These are phyloP conservation scores for Cephus pulcher DNA, from an alignment of 2,888 invertebrate genomes.

Conservation along the genomic window DNA sequence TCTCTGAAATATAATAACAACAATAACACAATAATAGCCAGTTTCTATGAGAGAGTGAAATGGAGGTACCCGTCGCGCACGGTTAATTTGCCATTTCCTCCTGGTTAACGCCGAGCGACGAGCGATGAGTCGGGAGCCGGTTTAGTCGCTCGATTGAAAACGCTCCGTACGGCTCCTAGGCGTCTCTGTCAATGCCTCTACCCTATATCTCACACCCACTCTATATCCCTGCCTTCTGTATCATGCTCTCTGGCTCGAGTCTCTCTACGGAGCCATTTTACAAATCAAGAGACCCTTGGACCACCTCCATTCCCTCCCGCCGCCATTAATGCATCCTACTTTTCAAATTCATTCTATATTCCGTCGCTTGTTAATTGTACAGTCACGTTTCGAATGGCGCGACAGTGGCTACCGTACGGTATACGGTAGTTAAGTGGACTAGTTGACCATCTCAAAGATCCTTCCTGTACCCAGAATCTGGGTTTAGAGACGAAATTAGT, in stretches of 20 bases:
- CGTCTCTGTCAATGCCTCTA: background rate
- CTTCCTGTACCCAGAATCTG: no score
- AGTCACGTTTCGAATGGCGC: slow-evolving; percentile 35
- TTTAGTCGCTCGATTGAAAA: background rate
- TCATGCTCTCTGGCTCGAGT: background rate
- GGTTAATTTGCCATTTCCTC: slow-evolving; percentile 50
- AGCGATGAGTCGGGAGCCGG: slow-evolving; percentile 1
- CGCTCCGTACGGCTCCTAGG: background rate
- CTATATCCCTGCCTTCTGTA: background rate
- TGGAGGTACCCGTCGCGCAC: slow-evolving; percentile 32
- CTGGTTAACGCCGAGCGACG: slow-evolving; percentile 21
- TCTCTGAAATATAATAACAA: slow-evolving; percentile 1
- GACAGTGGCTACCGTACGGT: background rate
- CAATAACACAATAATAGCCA: slow-evolving; percentile 11
- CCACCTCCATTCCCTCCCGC: slow-evolving; percentile 1
- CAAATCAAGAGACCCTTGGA: slow-evolving; percentile 24
- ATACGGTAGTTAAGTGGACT: background rate
- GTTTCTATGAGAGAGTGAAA: slow-evolving; percentile 9
- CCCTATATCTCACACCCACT: background rate
- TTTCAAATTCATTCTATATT: slow-evolving; percentile 36
- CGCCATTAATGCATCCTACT: slow-evolving; percentile 37
- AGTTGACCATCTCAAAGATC: background rate
- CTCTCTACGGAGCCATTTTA: slow-evolving; percentile 22
- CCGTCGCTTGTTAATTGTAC: slow-evolving; percentile 40
- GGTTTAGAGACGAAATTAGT: no score